phyloP scores from a whole-genome alignment of 2,797 vertebrate species.

The Catharus ustulatus region DNA sequence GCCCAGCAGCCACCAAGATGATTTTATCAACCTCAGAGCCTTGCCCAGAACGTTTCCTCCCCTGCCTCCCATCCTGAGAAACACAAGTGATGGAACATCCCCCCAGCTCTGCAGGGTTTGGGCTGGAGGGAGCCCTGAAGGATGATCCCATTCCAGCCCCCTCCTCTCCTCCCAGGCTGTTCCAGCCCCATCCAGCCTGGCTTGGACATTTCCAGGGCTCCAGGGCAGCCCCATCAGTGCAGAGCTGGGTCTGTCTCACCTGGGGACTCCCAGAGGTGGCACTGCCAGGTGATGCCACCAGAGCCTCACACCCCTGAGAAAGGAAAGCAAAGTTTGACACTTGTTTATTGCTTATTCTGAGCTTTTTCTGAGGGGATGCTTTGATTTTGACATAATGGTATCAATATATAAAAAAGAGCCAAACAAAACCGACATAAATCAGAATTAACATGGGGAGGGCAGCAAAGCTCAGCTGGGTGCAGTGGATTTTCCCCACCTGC shows the following conservation, averaged over 20 bases:
- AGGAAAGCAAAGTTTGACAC: accelerated
- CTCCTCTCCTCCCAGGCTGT: not conserved
- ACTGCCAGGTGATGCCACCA: not conserved
- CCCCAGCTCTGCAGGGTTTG: not conserved
- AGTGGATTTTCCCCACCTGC: not conserved
- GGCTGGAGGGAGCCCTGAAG: not conserved
- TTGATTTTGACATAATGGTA: not conserved
- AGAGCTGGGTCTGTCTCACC: accelerated
- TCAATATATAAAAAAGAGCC: accelerated
- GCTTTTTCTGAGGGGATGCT: not conserved
- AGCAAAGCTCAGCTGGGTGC: not conserved
- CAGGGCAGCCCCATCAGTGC: not conserved
- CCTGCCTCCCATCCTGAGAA: not conserved
- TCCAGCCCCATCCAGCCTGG: not conserved
- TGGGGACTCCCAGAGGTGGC: accelerated
- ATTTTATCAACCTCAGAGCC: not conserved
- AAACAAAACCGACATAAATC: accelerated
- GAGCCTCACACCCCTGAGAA: not conserved
- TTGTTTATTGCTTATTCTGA: accelerated
- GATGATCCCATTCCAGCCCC: no score
- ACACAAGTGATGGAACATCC: not conserved
- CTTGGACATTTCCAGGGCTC: not conserved
- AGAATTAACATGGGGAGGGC: accelerated
- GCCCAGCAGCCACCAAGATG: not conserved
- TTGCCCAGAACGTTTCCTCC: not conserved